A percentile compares a stretch with the other conserved stretches of the same genome.
Conservation (phyloP, 2,888 invertebrate species). For the Teinopalpus imperialis region DNA sequence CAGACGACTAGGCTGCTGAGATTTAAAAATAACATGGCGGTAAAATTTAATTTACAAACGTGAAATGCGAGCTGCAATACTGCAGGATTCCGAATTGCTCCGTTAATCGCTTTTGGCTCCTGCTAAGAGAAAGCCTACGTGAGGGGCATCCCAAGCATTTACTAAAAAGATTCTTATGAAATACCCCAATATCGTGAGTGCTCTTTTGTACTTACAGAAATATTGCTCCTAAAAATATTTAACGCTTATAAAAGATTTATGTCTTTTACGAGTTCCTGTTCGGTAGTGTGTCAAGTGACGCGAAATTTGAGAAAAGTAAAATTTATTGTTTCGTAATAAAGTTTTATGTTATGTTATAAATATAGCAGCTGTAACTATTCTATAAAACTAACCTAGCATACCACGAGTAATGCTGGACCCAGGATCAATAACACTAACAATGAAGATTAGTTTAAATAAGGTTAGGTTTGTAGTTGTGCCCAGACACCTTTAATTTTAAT, state of each 20-base stretch:
- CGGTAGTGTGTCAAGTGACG: not conserved
- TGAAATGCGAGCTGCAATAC: not conserved
- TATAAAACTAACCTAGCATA: no score
- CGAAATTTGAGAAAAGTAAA: no score
- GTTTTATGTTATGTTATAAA: no score
- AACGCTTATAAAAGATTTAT: constrained; percentile 16
- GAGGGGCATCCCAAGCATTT: not conserved
- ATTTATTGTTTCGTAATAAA: not conserved
- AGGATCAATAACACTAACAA: no score
- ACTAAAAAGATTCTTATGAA: constrained; percentile 5
- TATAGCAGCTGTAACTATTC: no score
- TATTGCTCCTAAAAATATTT: constrained; percentile 19
- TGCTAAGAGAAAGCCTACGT: constrained; percentile 13
- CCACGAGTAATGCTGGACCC: no score
- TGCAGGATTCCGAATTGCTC: not conserved
- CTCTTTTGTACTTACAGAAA: constrained; percentile 4
- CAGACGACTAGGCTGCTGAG: no score
- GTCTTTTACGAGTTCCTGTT: constrained; percentile 5
- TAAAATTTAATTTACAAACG: no score
- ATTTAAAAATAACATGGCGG: no score
- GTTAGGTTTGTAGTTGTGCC: no score
- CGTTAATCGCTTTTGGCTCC: constrained; percentile 3
- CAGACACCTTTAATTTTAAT: no score
- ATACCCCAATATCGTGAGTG: constrained; percentile 9
- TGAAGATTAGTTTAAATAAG: no score